A percentile compares a stretch with the other conserved stretches of the same genome.
Conservation (phyloP, 2,113 vertebrate species). For the Edolisoma coerulescens region DNA sequence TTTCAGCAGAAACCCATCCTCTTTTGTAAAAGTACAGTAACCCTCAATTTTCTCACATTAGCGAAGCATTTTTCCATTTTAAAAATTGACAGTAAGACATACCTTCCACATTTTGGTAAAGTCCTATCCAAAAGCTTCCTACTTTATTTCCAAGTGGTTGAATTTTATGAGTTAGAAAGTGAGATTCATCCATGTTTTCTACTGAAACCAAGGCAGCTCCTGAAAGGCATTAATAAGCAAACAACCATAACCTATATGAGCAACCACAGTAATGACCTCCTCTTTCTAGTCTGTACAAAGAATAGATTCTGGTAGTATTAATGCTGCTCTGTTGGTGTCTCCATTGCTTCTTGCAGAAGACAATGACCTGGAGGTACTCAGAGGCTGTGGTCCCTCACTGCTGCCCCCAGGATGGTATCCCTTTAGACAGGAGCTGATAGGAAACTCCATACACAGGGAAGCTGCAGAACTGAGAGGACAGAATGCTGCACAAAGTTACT, state of each 20-base stretch:
- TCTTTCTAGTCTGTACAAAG: not conserved
- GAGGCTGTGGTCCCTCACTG: too few relatives aligned
- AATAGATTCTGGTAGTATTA: not conserved
- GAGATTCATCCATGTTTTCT: constrained; percentile 76
- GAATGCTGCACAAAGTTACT: not conserved
- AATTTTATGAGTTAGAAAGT: constrained; percentile 79
- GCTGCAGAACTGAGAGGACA: not conserved
- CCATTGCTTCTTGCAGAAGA: not conserved
- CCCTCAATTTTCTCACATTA: not conserved
- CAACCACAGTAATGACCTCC: not conserved
- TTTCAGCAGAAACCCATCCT: not conserved
- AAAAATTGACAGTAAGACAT: not conserved
- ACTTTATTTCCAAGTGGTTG: constrained; percentile 79
- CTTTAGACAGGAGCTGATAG: not conserved
- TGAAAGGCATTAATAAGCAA: constrained; percentile 32
- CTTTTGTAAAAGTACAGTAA: not conserved
- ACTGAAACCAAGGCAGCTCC: constrained; percentile 80
- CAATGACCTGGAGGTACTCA: not conserved
- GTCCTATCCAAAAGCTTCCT: constrained; percentile 86
- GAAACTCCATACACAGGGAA: not conserved
- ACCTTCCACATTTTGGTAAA: constrained; percentile 85
- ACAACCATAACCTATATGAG: not conserved
- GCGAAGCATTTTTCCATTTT: not conserved
- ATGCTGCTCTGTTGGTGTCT: not conserved
- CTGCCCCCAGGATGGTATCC: not conserved